phyloP scores from a whole-genome alignment of 2,888 invertebrate genomes.

The Callinectes sapidus region DNA sequence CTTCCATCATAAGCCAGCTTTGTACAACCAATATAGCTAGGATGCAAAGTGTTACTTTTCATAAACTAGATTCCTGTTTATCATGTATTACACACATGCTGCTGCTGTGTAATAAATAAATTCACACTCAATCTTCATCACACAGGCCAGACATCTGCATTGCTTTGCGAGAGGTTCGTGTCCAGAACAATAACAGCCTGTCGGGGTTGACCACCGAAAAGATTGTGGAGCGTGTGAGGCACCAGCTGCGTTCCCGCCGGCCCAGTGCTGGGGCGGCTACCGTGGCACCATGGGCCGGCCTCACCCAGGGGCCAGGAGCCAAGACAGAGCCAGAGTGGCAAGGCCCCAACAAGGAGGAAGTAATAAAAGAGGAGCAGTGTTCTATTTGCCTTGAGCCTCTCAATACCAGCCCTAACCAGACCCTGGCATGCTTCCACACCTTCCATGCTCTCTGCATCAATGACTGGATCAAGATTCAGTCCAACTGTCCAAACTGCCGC shows the following conservation, averaged over 20 bases:
- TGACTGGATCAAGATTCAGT: slow-evolving; percentile 64
- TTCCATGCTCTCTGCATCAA: slow-evolving; percentile 69
- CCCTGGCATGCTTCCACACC: slow-evolving; percentile 62
- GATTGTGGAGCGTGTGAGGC: slow-evolving; percentile 60
- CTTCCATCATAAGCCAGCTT: no score
- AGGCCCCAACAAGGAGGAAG: slow-evolving; percentile 46
- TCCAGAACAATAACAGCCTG: slow-evolving; percentile 61
- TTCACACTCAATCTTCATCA: not conserved
- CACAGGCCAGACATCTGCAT: slow-evolving; percentile 58
- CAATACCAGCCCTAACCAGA: slow-evolving; percentile 48
- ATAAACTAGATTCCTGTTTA: not conserved
- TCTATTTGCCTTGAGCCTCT: slow-evolving; percentile 67
- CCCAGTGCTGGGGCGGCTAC: slow-evolving; percentile 51
- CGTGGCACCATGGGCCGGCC: slow-evolving; percentile 64
- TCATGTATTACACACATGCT: not conserved
- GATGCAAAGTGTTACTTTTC: not conserved
- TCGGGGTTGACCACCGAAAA: slow-evolving; percentile 53
- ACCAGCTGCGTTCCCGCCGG: slow-evolving; percentile 42
- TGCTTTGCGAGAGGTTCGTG: slow-evolving; percentile 61
- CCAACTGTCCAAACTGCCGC: slow-evolving; percentile 68
- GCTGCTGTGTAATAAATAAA: not conserved
- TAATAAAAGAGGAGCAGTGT: slow-evolving; percentile 51
- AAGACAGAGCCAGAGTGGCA: slow-evolving; percentile 56
- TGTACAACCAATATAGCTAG: no score
- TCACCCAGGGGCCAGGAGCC: slow-evolving; percentile 48